Conservation (phyloP, 2,888 invertebrate species). For the Drosophila putrida region DNA sequence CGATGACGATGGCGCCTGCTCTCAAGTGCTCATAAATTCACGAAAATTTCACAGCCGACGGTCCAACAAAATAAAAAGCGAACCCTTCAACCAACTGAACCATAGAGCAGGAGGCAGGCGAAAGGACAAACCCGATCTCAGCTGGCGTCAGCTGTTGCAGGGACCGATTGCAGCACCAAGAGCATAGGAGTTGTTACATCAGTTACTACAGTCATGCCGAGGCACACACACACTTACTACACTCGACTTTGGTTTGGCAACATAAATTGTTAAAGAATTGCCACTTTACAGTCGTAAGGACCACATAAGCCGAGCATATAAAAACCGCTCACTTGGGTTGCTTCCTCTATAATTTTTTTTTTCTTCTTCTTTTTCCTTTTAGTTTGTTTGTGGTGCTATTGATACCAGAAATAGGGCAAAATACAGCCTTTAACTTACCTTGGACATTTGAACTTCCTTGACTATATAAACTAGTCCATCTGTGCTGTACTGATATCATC, state of each 20-base stretch:
- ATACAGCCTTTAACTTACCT: conserved; percentile 29
- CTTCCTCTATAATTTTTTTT: neutral
- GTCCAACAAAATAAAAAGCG: conserved; percentile 67
- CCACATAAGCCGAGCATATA: conserved; percentile 74
- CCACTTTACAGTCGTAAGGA: conserved; percentile 82
- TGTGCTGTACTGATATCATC: conserved; percentile 36
- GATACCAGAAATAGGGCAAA: conserved; percentile 2
- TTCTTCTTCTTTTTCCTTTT: neutral
- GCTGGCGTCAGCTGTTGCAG: conserved; percentile 73
- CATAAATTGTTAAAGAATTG: conserved; percentile 82
- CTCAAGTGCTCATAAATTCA: conserved; percentile 83
- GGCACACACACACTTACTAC: conserved; percentile 19
- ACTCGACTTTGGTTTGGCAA: conserved; percentile 73
- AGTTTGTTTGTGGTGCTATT: conserved; percentile 4
- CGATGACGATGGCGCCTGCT: conserved; percentile 69
- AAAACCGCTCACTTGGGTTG: conserved; percentile 54
- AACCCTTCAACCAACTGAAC: conserved; percentile 51
- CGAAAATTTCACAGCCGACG: conserved; percentile 79
- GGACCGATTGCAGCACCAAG: neutral
- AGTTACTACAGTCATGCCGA: neutral
- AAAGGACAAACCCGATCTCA: conserved; percentile 3
- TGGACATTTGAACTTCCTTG: conserved; percentile 1
- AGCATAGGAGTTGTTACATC: neutral
- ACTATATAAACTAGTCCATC: conserved; percentile 18
- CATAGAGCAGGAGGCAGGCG: neutral